A percentile compares a stretch with the other conserved stretches of the same genome.
Evolutionary conservation across 1,140 invertebrate species (phyloP).

Genomic region (Neotoxoptera formosana): DNA sequence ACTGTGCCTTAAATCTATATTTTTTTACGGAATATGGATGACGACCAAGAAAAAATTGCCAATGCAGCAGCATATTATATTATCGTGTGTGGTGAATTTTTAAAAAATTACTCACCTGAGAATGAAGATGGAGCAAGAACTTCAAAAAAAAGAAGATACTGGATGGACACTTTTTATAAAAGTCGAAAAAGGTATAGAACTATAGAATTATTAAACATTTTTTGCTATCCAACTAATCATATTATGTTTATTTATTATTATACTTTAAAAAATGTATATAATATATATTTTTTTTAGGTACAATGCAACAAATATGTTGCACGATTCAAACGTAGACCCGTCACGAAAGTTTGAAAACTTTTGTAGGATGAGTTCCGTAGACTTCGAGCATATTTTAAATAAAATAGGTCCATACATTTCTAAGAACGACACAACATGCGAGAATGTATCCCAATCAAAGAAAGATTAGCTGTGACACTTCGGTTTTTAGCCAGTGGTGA

Average conservation of each 20-base stretch:
- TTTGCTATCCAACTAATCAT: no score
- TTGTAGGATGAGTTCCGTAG: constrained; percentile 57
- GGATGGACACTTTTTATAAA: neutral
- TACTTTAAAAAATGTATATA: neutral
- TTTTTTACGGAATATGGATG: no score
- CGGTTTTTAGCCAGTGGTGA: constrained; percentile 4
- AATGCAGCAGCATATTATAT: no score
- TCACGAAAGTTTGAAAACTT: constrained; percentile 56
- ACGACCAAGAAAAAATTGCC: no score
- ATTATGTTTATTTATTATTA: no score
- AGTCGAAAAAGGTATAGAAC: no score
- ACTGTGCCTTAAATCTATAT: no score
- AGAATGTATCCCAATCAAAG: neutral
- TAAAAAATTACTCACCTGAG: no score
- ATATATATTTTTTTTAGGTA: neutral
- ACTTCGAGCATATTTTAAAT: constrained; percentile 8
- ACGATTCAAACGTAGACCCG: neutral
- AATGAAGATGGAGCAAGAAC: no score
- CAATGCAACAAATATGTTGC: constrained; percentile 16
- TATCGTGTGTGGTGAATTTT: no score
- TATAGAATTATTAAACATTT: no score
- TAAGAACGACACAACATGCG: constrained; percentile 2
- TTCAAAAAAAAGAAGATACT: neutral
- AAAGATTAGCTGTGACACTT: neutral
- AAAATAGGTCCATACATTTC: neutral